phyloP scores from a whole-genome alignment of 2,797 vertebrate genomes.

The Smutsia temminckii region DNA sequence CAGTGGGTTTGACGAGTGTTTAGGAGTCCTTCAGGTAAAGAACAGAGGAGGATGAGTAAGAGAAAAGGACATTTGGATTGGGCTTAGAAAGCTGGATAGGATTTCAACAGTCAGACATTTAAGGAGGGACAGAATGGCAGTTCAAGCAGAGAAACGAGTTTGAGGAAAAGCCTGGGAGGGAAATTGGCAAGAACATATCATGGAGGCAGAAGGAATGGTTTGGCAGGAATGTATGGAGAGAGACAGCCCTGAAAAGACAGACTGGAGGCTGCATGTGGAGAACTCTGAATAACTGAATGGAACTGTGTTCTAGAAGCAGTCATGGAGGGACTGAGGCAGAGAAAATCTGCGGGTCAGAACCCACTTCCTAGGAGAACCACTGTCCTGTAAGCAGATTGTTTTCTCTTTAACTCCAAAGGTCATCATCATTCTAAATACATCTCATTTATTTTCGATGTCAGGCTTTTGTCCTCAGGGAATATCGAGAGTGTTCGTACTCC shows the following conservation, averaged over 20 bases:
- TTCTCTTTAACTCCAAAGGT: not conserved
- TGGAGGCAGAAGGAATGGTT: not conserved
- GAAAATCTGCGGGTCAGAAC: not conserved
- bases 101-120: not conserved
- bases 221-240: not conserved
- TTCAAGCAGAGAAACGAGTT: not conserved
- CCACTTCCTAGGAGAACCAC: not conserved
- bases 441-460: not conserved
- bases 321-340: not conserved
- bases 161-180: not conserved
- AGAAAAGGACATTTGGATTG: not conserved
- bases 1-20: not conserved
- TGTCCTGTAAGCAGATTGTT: not conserved
- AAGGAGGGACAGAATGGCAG: not conserved
- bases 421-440: conserved; percentile 27
- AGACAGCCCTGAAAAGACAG: not conserved
- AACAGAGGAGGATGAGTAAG: not conserved
- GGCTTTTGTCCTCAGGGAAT: not conserved
- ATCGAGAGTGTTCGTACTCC: not conserved
- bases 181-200: not conserved
- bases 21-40: not conserved
- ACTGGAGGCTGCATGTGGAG: not conserved
- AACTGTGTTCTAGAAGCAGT: not conserved
- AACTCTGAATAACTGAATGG: not conserved
- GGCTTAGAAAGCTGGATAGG: not conserved